Evolutionary conservation across 2,113 vertebrate genomes (phyloP), one percentile per base, ranked within the genome.

Genomic region (Macrotus californicus): DNA sequence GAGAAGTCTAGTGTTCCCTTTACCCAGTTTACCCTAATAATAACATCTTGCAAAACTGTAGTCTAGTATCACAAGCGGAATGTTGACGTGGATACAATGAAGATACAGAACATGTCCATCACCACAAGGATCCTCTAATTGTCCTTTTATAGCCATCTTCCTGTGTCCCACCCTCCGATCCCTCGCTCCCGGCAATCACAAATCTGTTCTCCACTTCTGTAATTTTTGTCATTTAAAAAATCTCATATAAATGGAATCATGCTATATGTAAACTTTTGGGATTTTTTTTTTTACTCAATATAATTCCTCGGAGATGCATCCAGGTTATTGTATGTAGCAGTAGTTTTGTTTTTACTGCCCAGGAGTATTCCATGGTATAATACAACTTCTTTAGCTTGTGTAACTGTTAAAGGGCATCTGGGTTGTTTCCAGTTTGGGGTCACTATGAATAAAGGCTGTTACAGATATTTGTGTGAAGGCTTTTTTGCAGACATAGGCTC

Each of bases 171-270:
- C 56, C 82, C 11, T 67, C n/a, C 12, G 21, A 31, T 75, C 29
- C 64, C 29, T 36, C 19, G 36, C 29, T 31, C 66, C 50, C 88
- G 50, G 15, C n/a, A 69, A 61, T 31, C 41, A 56, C 36, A 54
- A 19, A 73, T 84, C 86, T 87, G 2, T 75, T 90, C 67, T 84
- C 54, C 34, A 36, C 16, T 59, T 91, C 2, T 85, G 9, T 91
- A 89, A 56, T 46, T 94, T 87, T 80, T 79, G 31, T 43, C 86
- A 83, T 87, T 87, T 94, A 54, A 89, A 88, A 64, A 87, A n/a
- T 85, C 15, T 72, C 64, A 77, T 66, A 31, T 70, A 73, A 73
- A 81, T 61, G 34, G 39, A 89, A 59, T 88, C 11, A 56, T 52
- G 73, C 76, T 19, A 34, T 84, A 73, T 69, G 36, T 83, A 87